Percentiles rank a stretch among this genome's conserved stretches.
These are phyloP conservation scores for Plumapathes pennacea DNA, from an alignment of 92 coral and sea anemone genomes.

Conservation along the genomic window DNA sequence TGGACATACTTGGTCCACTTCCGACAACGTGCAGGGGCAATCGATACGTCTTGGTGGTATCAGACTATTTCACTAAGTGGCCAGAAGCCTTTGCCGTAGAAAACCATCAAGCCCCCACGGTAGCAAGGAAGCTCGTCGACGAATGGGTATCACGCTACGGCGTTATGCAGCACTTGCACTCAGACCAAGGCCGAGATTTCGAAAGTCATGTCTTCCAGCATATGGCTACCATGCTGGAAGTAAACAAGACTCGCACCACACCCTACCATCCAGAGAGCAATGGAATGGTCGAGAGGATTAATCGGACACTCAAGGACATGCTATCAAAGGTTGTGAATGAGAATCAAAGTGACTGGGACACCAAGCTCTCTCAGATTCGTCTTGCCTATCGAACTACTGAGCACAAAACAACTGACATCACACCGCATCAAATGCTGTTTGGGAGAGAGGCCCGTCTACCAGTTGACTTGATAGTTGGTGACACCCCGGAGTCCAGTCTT, in stretches of 20 bases:
- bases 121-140: conserved; percentile 12
- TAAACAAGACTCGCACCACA: conserved; percentile 1
- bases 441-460: conserved; percentile 7
- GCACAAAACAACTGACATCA: neutral
- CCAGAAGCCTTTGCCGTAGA: too few relatives aligned
- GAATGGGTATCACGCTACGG: conserved; percentile 21
- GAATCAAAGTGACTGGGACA: conserved; percentile 3
- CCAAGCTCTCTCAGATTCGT: conserved; percentile 2
- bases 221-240: neutral
- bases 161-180: conserved; percentile 1
- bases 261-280: conserved; percentile 9
- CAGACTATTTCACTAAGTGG: too few relatives aligned
- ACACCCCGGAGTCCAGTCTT: too few relatives aligned
- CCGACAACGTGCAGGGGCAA: too few relatives aligned
- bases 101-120: conserved; percentile 16
- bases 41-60: too few relatives aligned
- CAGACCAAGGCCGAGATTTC: conserved; percentile 21
- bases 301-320: conserved; percentile 13
- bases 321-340: conserved; percentile 11
- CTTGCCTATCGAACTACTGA: conserved; percentile 14
- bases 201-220: conserved; percentile 7
- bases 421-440: conserved; percentile 7
- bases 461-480: neutral
- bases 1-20: too few relatives aligned
- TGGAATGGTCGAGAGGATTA: conserved; percentile 7